Base-by-base conservation (phyloP, 2,797 vertebrate species). In the Spinibarbus caldwelli region DNA sequence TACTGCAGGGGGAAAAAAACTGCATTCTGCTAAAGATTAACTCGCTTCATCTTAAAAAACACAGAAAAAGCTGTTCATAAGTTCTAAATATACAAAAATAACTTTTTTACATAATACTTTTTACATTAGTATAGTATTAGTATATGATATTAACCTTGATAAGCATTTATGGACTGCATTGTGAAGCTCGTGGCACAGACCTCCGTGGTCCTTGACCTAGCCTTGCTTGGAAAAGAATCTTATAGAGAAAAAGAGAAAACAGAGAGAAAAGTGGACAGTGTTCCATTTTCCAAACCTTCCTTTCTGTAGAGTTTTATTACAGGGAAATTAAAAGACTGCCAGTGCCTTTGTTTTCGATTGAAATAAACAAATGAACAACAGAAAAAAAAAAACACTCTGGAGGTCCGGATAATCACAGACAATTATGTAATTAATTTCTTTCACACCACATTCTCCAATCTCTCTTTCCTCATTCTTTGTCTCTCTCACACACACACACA, bases 381-480 rank as follows among this genome's bases (percentile, higher is more conserved):
- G 64, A 38, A 70, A 54, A 78, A 70, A 75, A 78, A 84, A 84
- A 47, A 70, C 4, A 5, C 36, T 57, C 26, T 70, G 36, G 64
- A 70, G 73, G 36, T 70, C 62, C 43, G 64, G 64, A 78, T 84
- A 84, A 78, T 78, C 49, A 78, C 36, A 78, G 47, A 78, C 59
- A 85, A 79, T 85, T 79, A 72, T 85, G 52, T 47, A 85, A 78
- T 78, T 85, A 47, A 71, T 85, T 78, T 62, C 49, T 85, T 84
- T 85, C 83, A 85, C 52, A 71, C 38, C 41, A 6, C 67, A 78
- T 31, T 85, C 26, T 84, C 83, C 49, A 57, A 54, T 59, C 49
- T 43, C 47, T 15, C n/a, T 82, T 34, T 6, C 19, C 41, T 54
- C 49, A 11, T 52, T 36, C 68, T 23, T 49, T 49, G 3, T 68